These are phyloP conservation scores for Trichoplusia ni DNA, from an alignment of 1,140 invertebrate genomes.

Conservation along the genomic window DNA sequence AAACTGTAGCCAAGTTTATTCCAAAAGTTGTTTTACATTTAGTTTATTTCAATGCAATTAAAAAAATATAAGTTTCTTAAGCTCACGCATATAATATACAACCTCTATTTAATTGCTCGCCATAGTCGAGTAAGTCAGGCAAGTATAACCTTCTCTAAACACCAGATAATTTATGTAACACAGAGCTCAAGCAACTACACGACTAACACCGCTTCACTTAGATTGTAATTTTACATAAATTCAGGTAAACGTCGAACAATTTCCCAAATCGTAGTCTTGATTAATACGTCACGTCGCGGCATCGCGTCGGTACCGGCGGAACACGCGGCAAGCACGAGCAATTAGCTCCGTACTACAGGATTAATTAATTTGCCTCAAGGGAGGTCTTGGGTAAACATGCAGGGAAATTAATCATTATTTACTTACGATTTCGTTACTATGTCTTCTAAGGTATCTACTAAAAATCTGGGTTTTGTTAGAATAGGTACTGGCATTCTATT, in stretches of 20 bases:
- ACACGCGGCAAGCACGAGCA: slow-evolving; percentile 34
- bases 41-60: no score
- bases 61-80: no score
- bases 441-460: not conserved
- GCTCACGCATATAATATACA: no score
- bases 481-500: no score
- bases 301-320: slow-evolving; percentile 4
- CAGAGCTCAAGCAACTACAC: not conserved
- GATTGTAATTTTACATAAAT: slow-evolving; percentile 1
- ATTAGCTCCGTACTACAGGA: slow-evolving; percentile 52
- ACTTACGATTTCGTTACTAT: slow-evolving; percentile 11
- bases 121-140: no score
- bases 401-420: slow-evolving; percentile 42
- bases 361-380: slow-evolving; percentile 51
- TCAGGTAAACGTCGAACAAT: slow-evolving; percentile 21
- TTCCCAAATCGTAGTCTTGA: slow-evolving; percentile 16
- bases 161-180: not conserved
- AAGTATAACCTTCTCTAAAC: no score
- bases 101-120: no score
- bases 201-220: not conserved
- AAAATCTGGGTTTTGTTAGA: no score
- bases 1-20: no score
- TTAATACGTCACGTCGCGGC: slow-evolving; percentile 36
- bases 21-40: no score
- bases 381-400: slow-evolving; percentile 41